Percentiles rank a stretch among this genome's conserved stretches.
Conservation (phyloP, 2,797 vertebrate genomes). For the Parauchenoglanis ngamensis region DNA sequence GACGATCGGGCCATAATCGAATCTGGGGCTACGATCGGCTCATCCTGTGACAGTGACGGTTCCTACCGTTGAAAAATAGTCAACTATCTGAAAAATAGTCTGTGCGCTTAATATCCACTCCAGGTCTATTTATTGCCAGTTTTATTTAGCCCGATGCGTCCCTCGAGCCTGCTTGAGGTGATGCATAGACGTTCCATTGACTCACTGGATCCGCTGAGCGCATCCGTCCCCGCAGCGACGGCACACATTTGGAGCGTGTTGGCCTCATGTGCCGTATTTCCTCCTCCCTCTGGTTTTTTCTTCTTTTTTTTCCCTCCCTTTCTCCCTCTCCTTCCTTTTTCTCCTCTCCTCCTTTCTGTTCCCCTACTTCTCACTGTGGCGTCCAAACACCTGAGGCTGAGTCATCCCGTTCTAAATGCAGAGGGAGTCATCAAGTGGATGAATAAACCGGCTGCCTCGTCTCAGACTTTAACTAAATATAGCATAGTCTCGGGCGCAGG, state of each 20-base stretch:
- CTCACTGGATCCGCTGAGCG: constrained; percentile 42
- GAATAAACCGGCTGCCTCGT: constrained; percentile 47
- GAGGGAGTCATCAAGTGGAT: constrained; percentile 29
- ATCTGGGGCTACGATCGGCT: too few relatives aligned
- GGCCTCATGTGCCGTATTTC: constrained; percentile 41
- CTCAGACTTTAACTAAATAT: constrained; percentile 42
- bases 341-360: not conserved
- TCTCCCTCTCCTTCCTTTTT: not conserved
- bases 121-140: constrained; percentile 41
- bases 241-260: constrained; percentile 40
- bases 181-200: constrained; percentile 49
- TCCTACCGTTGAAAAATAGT: not conserved
- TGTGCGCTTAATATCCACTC: constrained; percentile 24
- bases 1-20: too few relatives aligned
- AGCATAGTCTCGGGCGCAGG: constrained; percentile 36
- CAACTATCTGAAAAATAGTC: constrained; percentile 14
- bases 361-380: not conserved
- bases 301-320: too few relatives aligned
- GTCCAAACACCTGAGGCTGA: constrained; percentile 49
- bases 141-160: constrained; percentile 42
- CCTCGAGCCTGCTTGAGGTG: constrained; percentile 40
- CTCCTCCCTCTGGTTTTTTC: not conserved
- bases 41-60: too few relatives aligned
- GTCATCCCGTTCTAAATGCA: constrained; percentile 42
- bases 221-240: constrained; percentile 27